These are phyloP conservation scores for Stichopus horrens DNA, from an alignment of 53 echinoderm and acorn worm species.

Conservation along the genomic window DNA sequence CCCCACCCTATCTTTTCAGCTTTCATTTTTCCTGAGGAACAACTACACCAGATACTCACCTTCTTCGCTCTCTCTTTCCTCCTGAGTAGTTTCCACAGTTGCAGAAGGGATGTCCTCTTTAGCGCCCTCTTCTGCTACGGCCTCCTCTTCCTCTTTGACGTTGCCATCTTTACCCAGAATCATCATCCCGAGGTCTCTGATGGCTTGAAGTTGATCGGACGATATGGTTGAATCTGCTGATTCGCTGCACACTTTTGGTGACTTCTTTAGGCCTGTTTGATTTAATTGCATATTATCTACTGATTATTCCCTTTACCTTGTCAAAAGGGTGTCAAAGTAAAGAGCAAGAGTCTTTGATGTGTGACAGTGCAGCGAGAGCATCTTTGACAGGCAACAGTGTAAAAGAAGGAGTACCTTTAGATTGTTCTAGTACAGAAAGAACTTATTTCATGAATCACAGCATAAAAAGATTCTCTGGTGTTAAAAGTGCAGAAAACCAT, in stretches of 20 bases:
- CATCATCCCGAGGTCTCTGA: slow-evolving; percentile 69
- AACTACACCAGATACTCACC: neutral
- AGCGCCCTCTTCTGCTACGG: neutral
- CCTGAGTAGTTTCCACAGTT: neutral
- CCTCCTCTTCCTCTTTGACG: slow-evolving; percentile 7
- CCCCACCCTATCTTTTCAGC: too few relatives aligned
- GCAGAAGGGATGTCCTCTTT: neutral
- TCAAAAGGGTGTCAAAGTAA: too few relatives aligned
- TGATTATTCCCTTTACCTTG: too few relatives aligned
- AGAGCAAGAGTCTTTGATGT: too few relatives aligned
- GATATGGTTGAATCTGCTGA: neutral
- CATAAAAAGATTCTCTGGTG: too few relatives aligned
- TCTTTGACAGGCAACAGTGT: too few relatives aligned
- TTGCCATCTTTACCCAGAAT: slow-evolving; percentile 48
- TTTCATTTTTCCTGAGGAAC: too few relatives aligned
- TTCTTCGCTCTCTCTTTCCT: neutral
- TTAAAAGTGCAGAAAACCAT: too few relatives aligned
- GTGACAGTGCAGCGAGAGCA: too few relatives aligned
- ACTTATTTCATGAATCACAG: too few relatives aligned
- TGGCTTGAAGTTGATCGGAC: slow-evolving; percentile 57
- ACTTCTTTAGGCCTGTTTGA: neutral
- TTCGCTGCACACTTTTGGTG: neutral
- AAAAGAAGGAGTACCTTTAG: too few relatives aligned
- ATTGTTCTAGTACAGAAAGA: too few relatives aligned
- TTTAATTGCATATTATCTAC: neutral